These are phyloP conservation scores for Remorina albescens DNA, from an alignment of 2,797 vertebrate species.

Conservation along the genomic window DNA sequence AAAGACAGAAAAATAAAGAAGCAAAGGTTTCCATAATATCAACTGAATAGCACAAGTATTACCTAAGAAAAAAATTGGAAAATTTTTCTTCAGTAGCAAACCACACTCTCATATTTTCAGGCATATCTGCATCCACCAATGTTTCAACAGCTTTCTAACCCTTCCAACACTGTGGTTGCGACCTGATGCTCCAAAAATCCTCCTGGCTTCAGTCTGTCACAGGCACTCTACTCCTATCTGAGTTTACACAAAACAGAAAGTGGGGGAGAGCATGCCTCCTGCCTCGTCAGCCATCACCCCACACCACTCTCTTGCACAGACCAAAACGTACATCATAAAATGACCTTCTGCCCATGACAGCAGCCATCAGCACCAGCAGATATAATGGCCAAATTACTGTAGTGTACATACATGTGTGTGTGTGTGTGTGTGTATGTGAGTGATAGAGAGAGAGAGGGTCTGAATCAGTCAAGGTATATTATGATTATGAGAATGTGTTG, in stretches of 20 bases:
- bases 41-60: not conserved
- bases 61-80: not conserved
- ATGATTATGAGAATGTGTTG: constrained; percentile 64
- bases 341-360: constrained; percentile 74
- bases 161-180: constrained; percentile 11
- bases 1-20: not conserved
- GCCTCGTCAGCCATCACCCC: constrained; percentile 68
- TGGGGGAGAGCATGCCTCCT: constrained; percentile 32
- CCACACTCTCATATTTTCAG: constrained; percentile 9
- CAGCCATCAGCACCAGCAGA: constrained; percentile 77
- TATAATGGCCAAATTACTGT: constrained; percentile 63
- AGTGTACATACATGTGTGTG: constrained; percentile 40
- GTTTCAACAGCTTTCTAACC: constrained; percentile 38
- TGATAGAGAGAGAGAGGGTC: constrained; percentile 8
- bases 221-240: constrained; percentile 38
- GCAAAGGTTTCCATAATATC: not conserved
- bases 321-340: constrained; percentile 54
- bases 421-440: constrained; percentile 10
- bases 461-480: constrained; percentile 38
- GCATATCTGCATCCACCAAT: constrained; percentile 35
- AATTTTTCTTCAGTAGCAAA: not conserved
- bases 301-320: constrained; percentile 33
- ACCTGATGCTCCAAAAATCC: constrained; percentile 30
- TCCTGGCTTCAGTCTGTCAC: constrained; percentile 57
- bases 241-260: constrained; percentile 57